Conservation (phyloP, 2,797 vertebrate genomes). For the Salmo trutta region DNA sequence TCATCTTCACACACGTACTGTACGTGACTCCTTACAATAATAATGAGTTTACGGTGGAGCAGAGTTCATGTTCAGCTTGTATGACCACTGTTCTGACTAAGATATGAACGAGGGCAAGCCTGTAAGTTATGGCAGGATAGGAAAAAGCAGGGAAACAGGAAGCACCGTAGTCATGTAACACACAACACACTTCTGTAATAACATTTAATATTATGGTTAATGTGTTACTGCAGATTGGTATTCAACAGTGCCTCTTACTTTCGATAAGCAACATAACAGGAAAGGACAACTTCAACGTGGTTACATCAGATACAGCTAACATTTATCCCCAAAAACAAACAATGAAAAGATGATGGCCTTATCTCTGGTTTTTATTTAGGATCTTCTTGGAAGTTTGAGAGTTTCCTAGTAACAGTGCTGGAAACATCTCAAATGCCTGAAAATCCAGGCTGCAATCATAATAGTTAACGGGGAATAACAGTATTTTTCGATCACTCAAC, state of each 20-base stretch:
- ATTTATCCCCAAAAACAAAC: not conserved
- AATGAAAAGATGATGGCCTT: not conserved
- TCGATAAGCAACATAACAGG: not conserved
- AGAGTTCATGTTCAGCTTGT: constrained; percentile 6
- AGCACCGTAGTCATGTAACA: not conserved
- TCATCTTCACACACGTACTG: constrained; percentile 8
- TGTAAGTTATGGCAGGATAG: not conserved
- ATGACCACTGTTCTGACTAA: not conserved
- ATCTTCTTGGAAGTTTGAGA: not conserved
- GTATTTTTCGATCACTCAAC: not conserved
- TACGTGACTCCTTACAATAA: not conserved
- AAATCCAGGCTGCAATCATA: not conserved
- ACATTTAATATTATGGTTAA: not conserved
- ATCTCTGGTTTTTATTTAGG: not conserved
- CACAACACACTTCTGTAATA: not conserved
- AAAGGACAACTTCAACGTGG: not conserved
- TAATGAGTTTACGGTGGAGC: not conserved
- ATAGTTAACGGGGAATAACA: not conserved
- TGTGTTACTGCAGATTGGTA: not conserved
- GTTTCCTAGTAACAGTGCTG: not conserved
- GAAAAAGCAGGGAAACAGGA: too few species aligned
- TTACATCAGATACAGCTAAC: too few species aligned
- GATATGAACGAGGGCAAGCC: not conserved
- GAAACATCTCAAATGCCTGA: not conserved
- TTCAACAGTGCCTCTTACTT: not conserved